Evolutionary conservation across 2,888 invertebrate species (phyloP), one percentile per base, ranked within the genome.

Genomic region (Punctoribates punctum): DNA sequence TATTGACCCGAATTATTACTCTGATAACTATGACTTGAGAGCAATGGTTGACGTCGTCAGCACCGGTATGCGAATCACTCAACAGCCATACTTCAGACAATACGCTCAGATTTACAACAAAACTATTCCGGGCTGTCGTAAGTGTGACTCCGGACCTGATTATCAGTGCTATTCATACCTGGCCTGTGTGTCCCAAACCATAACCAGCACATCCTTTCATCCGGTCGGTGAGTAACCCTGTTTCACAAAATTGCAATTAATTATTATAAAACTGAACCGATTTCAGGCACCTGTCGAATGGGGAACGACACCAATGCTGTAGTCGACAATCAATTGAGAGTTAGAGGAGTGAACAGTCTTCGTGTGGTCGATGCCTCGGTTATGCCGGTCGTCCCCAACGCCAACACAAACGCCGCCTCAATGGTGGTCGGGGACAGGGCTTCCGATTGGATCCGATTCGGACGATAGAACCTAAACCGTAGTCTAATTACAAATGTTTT

Each of bases 291-390:
- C 8, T 80, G 80, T 57, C 79, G 78, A 34, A 81, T 81, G 80
- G 80, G 80, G 0, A 34, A 75, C 0, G 72, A 75, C 0, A 79
- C 78, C 4, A 77, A 77, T 9, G 77, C 80, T 25, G 80, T 81
- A 0, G 80, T 81, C 11, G 80, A 80, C 54, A 77, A 78, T 0
- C 77, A 79, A 34, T 78, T 80, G 5, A 77, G 81, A 75, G 82
- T 82, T 4, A 80, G 79, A 17, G 81, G 81, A 13, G 77, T 81
- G 0, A 77, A 79, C 34, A 78, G 80, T 15, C 77, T 82, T 15
- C 79, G 82, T 6, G 81, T 82, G 17, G 80, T 81, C 67, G 82
- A 82, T 62, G 81, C 81, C 13, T 81, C 82, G 54, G 77, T 82
- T 27, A 81, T 82, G 79, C 82, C 82, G 0, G 51, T 38, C 3